Conservation (phyloP, 37 sponge, comb jelly and placozoan species). For the Cladorhizidae sp. region DNA sequence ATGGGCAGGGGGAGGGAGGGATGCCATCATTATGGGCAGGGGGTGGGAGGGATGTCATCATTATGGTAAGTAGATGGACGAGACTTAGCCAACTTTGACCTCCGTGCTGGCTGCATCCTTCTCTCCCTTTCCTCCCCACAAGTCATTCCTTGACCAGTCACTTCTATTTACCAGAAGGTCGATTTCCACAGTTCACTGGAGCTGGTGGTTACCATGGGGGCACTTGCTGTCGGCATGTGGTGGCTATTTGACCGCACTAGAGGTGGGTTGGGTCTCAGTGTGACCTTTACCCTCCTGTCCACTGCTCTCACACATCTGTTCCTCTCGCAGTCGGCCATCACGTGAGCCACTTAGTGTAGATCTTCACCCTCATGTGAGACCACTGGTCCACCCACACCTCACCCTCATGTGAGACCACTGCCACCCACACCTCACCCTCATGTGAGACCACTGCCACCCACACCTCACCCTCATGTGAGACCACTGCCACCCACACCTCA, state of each 20-base stretch:
- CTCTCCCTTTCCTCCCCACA: not conserved
- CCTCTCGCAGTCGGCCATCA: constrained; percentile 17
- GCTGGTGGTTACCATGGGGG: constrained; percentile 76
- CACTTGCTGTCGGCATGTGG: constrained; percentile 93
- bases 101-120: not conserved
- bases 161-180: constrained; percentile 66
- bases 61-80: not conserved
- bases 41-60: constrained; percentile 12
- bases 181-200: constrained; percentile 80
- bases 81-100: too few species aligned
- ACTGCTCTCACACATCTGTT: constrained; percentile 62
- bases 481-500: too few species aligned
- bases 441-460: too few species aligned
- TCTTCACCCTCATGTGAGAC: too few species aligned
- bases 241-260: constrained; percentile 93
- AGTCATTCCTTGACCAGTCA: constrained; percentile 9
- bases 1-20: too few species aligned
- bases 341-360: not conserved
- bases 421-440: too few species aligned
- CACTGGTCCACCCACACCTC: too few species aligned
- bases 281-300: constrained; percentile 64
- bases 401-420: too few species aligned
- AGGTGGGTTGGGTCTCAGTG: constrained; percentile 75
- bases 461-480: too few species aligned
- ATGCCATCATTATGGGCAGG: not conserved